phyloP scores from a whole-genome alignment of 2,113 vertebrate genomes.

The Paramormyrops kingsleyae region DNA sequence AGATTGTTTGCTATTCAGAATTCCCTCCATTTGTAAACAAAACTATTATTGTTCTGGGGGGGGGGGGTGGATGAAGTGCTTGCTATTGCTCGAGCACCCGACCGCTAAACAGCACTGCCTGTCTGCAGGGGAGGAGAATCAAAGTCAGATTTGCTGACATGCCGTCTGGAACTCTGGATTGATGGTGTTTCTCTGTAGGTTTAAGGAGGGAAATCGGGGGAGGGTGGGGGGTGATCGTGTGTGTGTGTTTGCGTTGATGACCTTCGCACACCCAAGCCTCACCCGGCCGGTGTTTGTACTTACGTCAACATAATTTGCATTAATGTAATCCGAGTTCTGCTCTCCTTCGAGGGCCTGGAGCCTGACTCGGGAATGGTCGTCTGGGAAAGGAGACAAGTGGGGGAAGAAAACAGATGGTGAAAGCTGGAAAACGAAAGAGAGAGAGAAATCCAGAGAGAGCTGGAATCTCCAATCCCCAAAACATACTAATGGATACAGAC shows the following conservation, averaged over 20 bases:
- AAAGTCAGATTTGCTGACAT: slow-evolving; percentile 20
- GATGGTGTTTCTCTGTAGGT: slow-evolving; percentile 17
- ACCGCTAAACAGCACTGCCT: slow-evolving; percentile 12
- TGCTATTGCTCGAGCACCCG: slow-evolving; percentile 15
- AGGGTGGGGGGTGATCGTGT: neutral
- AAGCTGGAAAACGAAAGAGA: neutral
- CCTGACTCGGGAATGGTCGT: slow-evolving; percentile 90
- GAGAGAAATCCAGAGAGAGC: neutral
- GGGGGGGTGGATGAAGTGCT: neutral
- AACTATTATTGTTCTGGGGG: neutral
- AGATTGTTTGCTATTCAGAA: neutral
- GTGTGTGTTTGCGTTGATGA: slow-evolving; percentile 3
- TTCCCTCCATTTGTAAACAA: neutral
- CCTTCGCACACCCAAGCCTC: slow-evolving; percentile 2
- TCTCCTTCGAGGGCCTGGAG: slow-evolving; percentile 87
- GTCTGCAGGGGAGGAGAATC: slow-evolving; percentile 2
- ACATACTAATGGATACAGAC: neutral
- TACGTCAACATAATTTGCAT: slow-evolving; percentile 95
- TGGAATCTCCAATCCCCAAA: neutral
- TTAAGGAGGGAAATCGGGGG: neutral
- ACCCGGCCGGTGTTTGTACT: slow-evolving; percentile 44
- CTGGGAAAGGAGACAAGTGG: slow-evolving; percentile 46
- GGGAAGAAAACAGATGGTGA: neutral
- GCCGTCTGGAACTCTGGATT: slow-evolving; percentile 31
- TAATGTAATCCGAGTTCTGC: slow-evolving; percentile 89